These are phyloP conservation scores for Cheumatopsyche charites DNA, from an alignment of 1,140 invertebrate species.

Conservation along the genomic window DNA sequence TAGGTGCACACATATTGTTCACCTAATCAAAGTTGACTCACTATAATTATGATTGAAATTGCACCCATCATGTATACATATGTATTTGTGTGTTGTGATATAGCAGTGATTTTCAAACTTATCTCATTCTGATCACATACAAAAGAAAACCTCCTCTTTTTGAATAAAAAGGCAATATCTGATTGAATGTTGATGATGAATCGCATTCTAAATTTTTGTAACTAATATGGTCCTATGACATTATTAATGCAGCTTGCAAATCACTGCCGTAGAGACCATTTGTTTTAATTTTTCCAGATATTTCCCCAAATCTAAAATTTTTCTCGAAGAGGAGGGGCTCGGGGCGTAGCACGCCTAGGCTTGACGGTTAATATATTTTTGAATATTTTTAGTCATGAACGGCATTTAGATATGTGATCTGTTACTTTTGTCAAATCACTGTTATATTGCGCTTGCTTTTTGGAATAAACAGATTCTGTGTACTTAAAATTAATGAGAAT, in stretches of 20 bases:
- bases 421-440: conserved; percentile 8
- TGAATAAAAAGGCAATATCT: background rate
- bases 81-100: conserved; percentile 7
- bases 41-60: background rate
- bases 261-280: conserved; percentile 17
- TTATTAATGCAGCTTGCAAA: conserved; percentile 9
- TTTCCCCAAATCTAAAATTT: conserved; percentile 25
- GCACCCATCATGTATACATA: conserved; percentile 8
- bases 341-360: conserved; percentile 19
- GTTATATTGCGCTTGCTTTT: conserved; percentile 1
- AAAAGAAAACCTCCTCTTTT: background rate
- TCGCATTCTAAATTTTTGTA: background rate
- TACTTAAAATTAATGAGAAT: too few relatives aligned
- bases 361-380: conserved; percentile 18
- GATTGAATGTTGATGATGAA: background rate
- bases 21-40: background rate
- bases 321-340: conserved; percentile 24
- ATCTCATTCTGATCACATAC: too few relatives aligned
- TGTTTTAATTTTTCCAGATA: conserved; percentile 23
- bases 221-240: conserved; percentile 17
- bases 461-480: too few relatives aligned
- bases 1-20: too few relatives aligned
- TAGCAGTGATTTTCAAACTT: conserved; percentile 28
- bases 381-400: background rate
- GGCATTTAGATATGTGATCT: background rate